Evolutionary conservation across 2,888 invertebrate species (phyloP).

Genomic region (Tyria jacobaeae): DNA sequence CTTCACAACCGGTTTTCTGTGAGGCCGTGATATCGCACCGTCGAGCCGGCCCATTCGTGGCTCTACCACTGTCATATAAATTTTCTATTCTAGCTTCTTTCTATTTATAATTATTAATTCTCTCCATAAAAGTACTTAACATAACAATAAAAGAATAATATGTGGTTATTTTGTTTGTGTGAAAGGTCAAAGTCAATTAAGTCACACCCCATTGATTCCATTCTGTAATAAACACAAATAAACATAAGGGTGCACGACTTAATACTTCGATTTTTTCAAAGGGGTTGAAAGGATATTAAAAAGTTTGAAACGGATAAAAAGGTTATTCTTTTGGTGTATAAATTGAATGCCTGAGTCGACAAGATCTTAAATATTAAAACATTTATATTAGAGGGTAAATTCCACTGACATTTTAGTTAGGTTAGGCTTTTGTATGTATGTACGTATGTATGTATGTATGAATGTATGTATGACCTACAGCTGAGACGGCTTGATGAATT

Average conservation of each 20-base stretch:
- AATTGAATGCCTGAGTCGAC: not conserved
- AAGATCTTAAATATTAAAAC: not conserved
- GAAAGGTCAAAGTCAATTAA: conserved; percentile 38
- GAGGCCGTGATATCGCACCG: too few relatives aligned
- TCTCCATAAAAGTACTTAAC: conserved; percentile 30
- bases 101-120: conserved; percentile 6
- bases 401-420: too few relatives aligned
- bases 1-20: too few relatives aligned
- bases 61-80: too few relatives aligned
- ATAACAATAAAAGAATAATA: conserved; percentile 31
- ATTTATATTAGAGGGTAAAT: not conserved
- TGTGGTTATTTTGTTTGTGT: conserved; percentile 16
- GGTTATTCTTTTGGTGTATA: not conserved
- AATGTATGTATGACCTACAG: too few relatives aligned
- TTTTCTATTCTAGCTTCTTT: too few relatives aligned
- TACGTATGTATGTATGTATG: too few relatives aligned
- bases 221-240: conserved; percentile 32
- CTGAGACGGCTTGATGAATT: too few relatives aligned
- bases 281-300: not conserved
- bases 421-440: too few relatives aligned
- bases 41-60: too few relatives aligned
- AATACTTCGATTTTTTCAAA: not conserved
- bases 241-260: conserved; percentile 9
- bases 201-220: conserved; percentile 35
- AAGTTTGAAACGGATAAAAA: not conserved